A percentile compares a stretch with the other conserved stretches of the same genome.
These are phyloP conservation scores for Ormyrus rosae DNA, from an alignment of 2,888 invertebrate species.

Conservation along the genomic window DNA sequence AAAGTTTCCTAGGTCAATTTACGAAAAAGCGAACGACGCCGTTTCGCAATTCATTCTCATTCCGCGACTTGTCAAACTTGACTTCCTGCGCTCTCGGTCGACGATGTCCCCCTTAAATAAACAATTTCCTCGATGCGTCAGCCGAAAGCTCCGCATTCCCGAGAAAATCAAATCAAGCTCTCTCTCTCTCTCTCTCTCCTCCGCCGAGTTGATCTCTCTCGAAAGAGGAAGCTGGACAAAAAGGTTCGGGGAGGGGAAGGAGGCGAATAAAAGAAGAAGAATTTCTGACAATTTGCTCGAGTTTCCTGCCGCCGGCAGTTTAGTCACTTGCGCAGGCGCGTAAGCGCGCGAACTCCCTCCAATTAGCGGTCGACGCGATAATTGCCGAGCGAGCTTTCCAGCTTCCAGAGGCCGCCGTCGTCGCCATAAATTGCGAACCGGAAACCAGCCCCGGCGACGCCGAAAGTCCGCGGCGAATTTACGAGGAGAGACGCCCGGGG, in stretches of 20 bases:
- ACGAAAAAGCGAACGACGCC: no score
- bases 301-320: conserved; percentile 43
- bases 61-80: no score
- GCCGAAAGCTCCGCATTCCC: conserved; percentile 23
- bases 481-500: no score
- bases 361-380: conserved; percentile 61
- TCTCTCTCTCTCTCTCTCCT: background rate
- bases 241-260: background rate
- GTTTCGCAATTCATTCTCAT: no score
- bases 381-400: conserved; percentile 60
- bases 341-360: conserved; percentile 48
- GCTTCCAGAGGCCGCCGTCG: background rate
- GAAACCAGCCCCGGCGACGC: conserved; percentile 54
- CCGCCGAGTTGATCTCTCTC: no score
- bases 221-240: conserved; percentile 26
- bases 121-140: conserved; percentile 35
- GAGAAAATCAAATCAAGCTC: conserved; percentile 49
- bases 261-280: conserved; percentile 29
- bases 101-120: conserved; percentile 16
- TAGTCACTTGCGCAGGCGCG: conserved; percentile 30
- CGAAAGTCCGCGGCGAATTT: no score
- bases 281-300: conserved; percentile 55
- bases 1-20: no score
- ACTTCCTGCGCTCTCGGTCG: no score
- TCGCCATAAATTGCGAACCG: conserved; percentile 63